Percentiles rank a stretch among this genome's conserved stretches.
Evolutionary conservation across 2,113 vertebrate species (phyloP).

Genomic region (Pygoscelis adeliae): DNA sequence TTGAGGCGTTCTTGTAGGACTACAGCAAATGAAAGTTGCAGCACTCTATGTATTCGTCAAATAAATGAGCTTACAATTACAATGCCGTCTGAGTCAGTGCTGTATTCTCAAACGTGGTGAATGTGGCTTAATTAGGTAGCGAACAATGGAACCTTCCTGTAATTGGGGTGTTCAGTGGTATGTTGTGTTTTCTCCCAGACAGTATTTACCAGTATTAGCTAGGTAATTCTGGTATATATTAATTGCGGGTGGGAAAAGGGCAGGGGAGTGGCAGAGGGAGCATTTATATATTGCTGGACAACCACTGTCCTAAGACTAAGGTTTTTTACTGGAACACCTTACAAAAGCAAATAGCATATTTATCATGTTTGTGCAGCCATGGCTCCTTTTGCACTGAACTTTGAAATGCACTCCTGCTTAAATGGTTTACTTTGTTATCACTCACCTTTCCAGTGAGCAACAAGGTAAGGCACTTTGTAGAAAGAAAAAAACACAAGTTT

Average conservation of each 20-base stretch:
- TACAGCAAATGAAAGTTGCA: not conserved
- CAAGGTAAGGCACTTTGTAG: not conserved
- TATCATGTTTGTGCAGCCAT: not conserved
- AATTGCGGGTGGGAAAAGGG: not conserved
- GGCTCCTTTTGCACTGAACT: not conserved
- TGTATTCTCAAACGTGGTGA: not conserved
- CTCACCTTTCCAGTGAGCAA: not conserved
- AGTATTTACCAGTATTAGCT: not conserved
- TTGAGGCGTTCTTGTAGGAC: constrained; percentile 14
- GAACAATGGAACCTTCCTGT: not conserved
- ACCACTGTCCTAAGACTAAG: not conserved
- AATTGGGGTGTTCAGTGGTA: not conserved
- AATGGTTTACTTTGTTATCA: not conserved
- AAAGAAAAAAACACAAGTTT: not conserved
- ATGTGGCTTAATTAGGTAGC: not conserved
- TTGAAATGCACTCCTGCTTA: not conserved
- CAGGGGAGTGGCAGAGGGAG: accelerated
- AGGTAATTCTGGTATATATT: not conserved
- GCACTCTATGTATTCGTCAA: not conserved
- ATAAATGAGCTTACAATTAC: constrained; percentile 10
- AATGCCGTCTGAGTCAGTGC: not conserved
- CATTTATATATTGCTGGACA: not conserved
- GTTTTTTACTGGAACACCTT: not conserved
- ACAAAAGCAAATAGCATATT: not conserved
- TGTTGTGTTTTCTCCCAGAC: not conserved